Base-by-base conservation (phyloP, 2,888 invertebrate genomes). In the Cyaniris semiargus region DNA sequence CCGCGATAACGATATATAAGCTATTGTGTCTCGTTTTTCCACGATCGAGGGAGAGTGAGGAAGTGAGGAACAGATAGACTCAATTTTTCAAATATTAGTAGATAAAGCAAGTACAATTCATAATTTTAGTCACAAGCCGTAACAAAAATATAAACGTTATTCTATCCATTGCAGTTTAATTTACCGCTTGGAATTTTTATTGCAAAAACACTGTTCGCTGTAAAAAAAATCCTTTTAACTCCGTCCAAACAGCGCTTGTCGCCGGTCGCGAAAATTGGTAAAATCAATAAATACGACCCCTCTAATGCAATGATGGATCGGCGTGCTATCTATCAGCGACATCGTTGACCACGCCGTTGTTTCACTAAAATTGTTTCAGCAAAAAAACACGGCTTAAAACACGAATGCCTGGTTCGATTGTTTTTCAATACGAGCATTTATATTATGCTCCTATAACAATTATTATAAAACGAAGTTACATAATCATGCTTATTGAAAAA, bases 271-370 rank as follows among this genome's bases (percentile, higher is more conserved):
- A 86, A 87, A 86, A 86, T 86, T 86, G 85, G 84, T 85, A 82
- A 87, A 91, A 92, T 92, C 91, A 89, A 92, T 92, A 90, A 85
- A 86, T 84, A 84, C 85, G 84, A 84, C 89, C 90, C 90, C 89
- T 85, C 86, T 90, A 91, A 90, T 90, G 86, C 89, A 89, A 87
- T 92, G 92, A 92, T 90, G 89, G 91, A 92, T 92, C 84, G 87
- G 80, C 79, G 80, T 86, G 87, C 88, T 92, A 92, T 91, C 92
- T 90, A 84, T 82, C 82, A 82, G 86, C 85, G 89, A 89, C 90
- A 91, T 92, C 90, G 85, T 85, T 87, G 86, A 84, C 86, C 86
- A 83, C 85, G 86, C 82, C 83, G 82, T 82, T 82, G 83, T 83
- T 83, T 81, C 82, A 82, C 81, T 81, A 27, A 31, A 66, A 66